Evolutionary conservation across 2,113 vertebrate species (phyloP).

Genomic region (Vidua chalybeata): DNA sequence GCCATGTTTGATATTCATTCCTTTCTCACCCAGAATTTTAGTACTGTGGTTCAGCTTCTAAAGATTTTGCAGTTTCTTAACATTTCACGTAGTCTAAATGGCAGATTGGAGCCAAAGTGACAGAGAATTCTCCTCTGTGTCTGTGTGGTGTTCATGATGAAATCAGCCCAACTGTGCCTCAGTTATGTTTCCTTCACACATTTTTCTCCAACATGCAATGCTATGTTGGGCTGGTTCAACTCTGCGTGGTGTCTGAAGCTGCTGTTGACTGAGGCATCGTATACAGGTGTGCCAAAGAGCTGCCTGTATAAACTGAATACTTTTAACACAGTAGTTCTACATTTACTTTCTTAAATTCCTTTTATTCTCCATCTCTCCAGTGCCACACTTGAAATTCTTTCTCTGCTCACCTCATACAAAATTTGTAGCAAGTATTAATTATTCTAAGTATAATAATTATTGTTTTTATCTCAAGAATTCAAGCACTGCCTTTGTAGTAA

Average conservation of each 20-base stretch:
- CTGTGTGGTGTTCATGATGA: neutral
- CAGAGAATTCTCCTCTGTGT: neutral
- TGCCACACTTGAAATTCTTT: neutral
- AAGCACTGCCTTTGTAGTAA: neutral
- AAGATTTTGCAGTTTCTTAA: neutral
- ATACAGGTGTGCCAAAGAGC: neutral
- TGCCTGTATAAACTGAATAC: neutral
- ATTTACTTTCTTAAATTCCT: neutral
- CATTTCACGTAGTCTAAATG: neutral
- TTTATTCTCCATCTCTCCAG: neutral
- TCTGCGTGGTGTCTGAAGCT: neutral
- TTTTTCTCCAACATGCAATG: neutral
- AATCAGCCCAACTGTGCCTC: neutral
- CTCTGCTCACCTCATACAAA: neutral
- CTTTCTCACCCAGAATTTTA: neutral
- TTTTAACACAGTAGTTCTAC: neutral
- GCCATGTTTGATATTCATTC: neutral
- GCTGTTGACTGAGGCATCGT: neutral
- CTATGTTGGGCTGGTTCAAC: neutral
- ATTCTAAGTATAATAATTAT: neutral
- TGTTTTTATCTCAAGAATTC: neutral
- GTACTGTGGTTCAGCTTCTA: neutral
- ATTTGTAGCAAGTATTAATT: neutral
- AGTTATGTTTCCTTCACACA: neutral
- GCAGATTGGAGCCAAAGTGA: neutral